Base-by-base conservation (phyloP, 2,888 invertebrate species). In the Lasioglossum malachurum region DNA sequence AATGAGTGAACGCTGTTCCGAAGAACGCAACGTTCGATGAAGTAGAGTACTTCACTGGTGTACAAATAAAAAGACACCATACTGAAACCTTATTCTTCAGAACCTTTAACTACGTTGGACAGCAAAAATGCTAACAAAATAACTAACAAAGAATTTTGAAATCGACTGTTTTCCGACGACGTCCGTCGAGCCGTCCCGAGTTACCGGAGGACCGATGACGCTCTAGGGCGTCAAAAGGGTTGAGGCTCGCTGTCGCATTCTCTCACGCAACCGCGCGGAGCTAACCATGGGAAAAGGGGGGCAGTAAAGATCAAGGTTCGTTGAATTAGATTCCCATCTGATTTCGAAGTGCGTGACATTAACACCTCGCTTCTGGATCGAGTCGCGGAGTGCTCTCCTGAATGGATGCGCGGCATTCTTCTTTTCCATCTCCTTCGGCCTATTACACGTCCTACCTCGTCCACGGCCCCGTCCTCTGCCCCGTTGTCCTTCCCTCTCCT, bases 331-430 rank as follows among this genome's bases (percentile, higher is more conserved):
- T 90, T 85, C 53, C 88, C 87, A 90, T 87, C 89, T 81, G 91
- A 91, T 91, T 86, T 88, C 87, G 85, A 91, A 90, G 91, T 91
- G 90, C 91, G 91, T 90, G 91, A 83, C 90, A 91, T 90, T 91
- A 89, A 89, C 89, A 87, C 89, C 81, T 89, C 76, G 81, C 89
- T 91, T 91, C 91, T 91, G 83, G 89, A 91, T 90, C 88, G 89
- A 82, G 77, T 57, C 74, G 49, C 44, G 27, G 57, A 31, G 44
- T 57, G 53, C 80, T 67, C 80, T 83, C 71, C 79, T 81, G 83
- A 83, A 84, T 88, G 89, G 87, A 80, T 87, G 46, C 72, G 85
- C 78, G 71, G 80, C 87, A 82, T 87, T 80, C 83, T 79, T 82
- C 35, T 81, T 67, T 73, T 71, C 75, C 80, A 71, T 71, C 57